Percentiles rank a stretch among this genome's conserved stretches.
Evolutionary conservation across 2,797 vertebrate genomes (phyloP).

Genomic region (Darevskia nairensis): DNA sequence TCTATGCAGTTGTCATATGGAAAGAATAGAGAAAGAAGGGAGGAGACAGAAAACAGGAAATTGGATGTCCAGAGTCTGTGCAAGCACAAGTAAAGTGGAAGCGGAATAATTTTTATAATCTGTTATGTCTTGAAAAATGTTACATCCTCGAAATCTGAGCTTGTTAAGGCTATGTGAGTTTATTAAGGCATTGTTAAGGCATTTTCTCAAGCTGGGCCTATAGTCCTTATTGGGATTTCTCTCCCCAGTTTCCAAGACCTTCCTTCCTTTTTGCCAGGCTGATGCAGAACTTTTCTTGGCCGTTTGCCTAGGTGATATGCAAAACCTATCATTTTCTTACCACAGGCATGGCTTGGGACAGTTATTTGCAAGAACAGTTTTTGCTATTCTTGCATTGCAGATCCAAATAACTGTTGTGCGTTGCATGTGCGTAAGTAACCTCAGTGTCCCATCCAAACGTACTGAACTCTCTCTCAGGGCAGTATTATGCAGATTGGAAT

Average conservation of each 20-base stretch:
- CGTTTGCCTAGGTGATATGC: not conserved
- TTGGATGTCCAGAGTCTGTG: not conserved
- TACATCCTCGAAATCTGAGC: not conserved
- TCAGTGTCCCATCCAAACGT: not conserved
- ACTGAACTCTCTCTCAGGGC: not conserved
- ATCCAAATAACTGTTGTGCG: not conserved
- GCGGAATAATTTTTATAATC: not conserved
- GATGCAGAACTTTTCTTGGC: not conserved
- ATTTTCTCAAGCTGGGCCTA: not conserved
- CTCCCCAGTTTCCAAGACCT: not conserved
- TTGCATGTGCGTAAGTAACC: not conserved
- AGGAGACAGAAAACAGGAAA: not conserved
- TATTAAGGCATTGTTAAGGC: not conserved
- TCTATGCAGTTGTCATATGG: not conserved
- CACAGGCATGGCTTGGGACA: not conserved
- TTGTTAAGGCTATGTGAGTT: not conserved
- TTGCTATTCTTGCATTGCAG: not conserved
- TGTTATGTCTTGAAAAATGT: not conserved
- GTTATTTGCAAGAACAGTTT: not conserved
- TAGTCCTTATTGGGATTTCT: not conserved
- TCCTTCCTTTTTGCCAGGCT: not conserved
- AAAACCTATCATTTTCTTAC: not conserved
- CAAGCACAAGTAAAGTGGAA: not conserved
- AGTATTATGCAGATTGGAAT: not conserved
- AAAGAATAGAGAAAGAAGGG: too few relatives aligned